Evolutionary conservation across 2,113 vertebrate genomes (phyloP), one percentile per base, ranked within the genome.

Genomic region (Acrocephalus arundinaceus): DNA sequence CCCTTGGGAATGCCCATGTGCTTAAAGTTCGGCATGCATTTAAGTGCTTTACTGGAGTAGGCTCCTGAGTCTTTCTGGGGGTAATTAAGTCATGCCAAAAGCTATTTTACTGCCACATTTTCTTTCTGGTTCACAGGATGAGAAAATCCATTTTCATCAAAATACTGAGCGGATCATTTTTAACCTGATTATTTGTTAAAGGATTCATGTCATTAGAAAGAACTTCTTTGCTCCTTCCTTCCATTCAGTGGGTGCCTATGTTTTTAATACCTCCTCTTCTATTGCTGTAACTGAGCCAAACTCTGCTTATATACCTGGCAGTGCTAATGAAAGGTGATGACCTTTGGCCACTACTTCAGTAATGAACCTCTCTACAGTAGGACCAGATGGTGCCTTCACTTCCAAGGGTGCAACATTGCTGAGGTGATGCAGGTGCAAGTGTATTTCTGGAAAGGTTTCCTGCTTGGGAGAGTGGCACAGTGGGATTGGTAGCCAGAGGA

Each of bases 141-240:
- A 97, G 97, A 97, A 95, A 97, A 97, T 97, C 94, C 94, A 94
- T 97, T 97, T 92, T 97, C 87, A 96, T 97, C 96, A 97, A 94
- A 96, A 91, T 87, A 95, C 92, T 79, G 90, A 94, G 85, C 94
- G 86, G 95, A 96, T 95, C 24, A 96, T 95, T 96, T 95, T 94
- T 87, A 96, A 94, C 94, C 61, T 94, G 96, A 94, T 97, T 96
- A 96, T 97, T 96, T 95, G 86, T 92, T 94, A 94, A 93, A 94
- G 85, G 88, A 94, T 80, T 90, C 82, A 16, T 33, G 79, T 93
- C 87, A 62, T 67, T 49, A 76, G 67, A 76, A 27, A 68, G 59
- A 74, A 78, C 75, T 90, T 90, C 77, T 87, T 63, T 71, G 49
- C 85, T 92, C 52, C 91, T 93, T 93, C 61, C 55, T 94, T 74